Base-by-base conservation (phyloP, 2,888 invertebrate genomes). In the Chalcosyrphus nemorum region DNA sequence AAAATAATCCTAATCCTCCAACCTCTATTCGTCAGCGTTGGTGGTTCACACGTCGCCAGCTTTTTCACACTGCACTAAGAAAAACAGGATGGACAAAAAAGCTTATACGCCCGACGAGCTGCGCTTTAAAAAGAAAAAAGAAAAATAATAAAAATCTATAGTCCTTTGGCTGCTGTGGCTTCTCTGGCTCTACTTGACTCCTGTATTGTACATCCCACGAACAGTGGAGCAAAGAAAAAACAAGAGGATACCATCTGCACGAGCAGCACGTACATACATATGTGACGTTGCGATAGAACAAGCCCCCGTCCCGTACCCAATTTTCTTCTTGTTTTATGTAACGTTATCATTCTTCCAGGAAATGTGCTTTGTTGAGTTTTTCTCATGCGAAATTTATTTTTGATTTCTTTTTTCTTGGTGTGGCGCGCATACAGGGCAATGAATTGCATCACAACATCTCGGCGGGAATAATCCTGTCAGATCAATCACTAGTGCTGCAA, bases 401-500 rank as follows among this genome's bases (percentile, higher is more conserved):
- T 35, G 24, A 19, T 74, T 41, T 7, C 29, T 50, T 11, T 65
- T 50, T 24, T 6, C 70, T 35, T 43, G 17, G 38, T 21, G 32
- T 52, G 19, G 2, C 32, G 9, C 38, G 13, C 29, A 13, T 13
- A 35, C 92, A 97, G 97, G 95, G 95, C 86, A 94, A 94, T 81
- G 97, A 97, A 91, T 94, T 97, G 88, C 95, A 94, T 92, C 96
- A 96, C 92, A 97, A 97, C 92, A 94, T 95, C 87, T 95, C 94
- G 2, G 95, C 95, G 9, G 97, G 97, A 38, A 93, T 97, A 74
- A 96, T 97, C 88, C 93, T 97, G 88, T 97, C 96, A 90, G 96
- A 97, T 89, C 96, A 96, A 91, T 96, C 96, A 89, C 92, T 97
- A 87, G 97, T 97, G 5, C 94, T 97, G 77, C 97, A 97, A 91